Conservation (phyloP, 2,797 vertebrate species). For the Podargus strigoides region DNA sequence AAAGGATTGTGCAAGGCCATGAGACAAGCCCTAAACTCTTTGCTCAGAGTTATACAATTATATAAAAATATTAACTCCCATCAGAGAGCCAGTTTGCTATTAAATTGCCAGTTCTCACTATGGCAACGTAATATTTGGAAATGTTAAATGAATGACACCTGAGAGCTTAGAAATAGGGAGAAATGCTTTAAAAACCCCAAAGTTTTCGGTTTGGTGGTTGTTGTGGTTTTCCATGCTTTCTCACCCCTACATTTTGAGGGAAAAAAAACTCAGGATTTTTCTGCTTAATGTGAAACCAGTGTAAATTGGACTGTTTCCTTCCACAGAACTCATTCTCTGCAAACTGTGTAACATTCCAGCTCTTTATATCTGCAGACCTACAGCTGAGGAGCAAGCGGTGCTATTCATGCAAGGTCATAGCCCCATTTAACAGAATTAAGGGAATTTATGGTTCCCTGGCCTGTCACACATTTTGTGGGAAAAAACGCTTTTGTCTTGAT, state of each 20-base stretch:
- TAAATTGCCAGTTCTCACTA: neutral
- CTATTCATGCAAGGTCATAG: neutral
- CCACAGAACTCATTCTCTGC: neutral
- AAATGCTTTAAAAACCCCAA: neutral
- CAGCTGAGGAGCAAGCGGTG: neutral
- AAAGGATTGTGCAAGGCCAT: neutral
- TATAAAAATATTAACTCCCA: neutral
- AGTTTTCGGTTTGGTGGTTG: fast-evolving
- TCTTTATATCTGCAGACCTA: neutral
- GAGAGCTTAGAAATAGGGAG: neutral
- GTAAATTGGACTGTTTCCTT: neutral
- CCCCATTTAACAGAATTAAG: neutral
- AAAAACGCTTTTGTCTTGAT: neutral
- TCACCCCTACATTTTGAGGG: neutral
- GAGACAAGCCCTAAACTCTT: neutral
- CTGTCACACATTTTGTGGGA: neutral
- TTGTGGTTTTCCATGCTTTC: neutral
- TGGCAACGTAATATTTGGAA: neutral
- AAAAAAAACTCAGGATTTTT: neutral
- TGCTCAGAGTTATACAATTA: neutral
- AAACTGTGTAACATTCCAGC: neutral
- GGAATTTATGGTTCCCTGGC: neutral
- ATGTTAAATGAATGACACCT: neutral
- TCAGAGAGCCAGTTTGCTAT: neutral
- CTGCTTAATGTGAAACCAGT: neutral